A percentile compares a stretch with the other conserved stretches of the same genome.
These are phyloP conservation scores for Molossus molossus DNA, from an alignment of 2,797 vertebrate species.

Conservation along the genomic window DNA sequence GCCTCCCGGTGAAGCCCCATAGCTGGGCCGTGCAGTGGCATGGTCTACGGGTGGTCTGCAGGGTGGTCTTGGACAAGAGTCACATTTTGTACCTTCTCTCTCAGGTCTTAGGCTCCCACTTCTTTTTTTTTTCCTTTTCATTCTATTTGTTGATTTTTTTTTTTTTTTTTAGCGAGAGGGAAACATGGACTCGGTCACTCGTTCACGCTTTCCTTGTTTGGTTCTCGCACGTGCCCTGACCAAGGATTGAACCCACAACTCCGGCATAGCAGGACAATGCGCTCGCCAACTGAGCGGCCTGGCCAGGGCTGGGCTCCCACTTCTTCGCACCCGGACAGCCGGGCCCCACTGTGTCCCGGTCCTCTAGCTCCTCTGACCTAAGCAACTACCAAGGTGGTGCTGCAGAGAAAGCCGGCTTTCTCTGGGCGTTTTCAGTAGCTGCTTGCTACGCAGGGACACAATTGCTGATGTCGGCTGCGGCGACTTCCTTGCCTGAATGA, in stretches of 20 bases:
- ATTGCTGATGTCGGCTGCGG: neutral
- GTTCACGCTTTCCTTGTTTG: too few species aligned
- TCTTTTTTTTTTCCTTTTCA: neutral
- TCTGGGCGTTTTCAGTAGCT: neutral
- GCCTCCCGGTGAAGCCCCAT: fast-evolving
- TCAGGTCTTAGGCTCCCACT: neutral
- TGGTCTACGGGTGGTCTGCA: neutral
- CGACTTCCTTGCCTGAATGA: neutral
- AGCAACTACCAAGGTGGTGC: neutral
- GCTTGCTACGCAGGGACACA: neutral
- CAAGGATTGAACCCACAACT: too few species aligned
- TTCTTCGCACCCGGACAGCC: fast-evolving
- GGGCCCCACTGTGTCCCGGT: fast-evolving
- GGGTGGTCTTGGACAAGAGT: too few species aligned
- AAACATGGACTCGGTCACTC: too few species aligned
- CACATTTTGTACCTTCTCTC: too few species aligned
- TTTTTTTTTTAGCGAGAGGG: too few species aligned
- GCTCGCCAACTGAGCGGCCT: too few species aligned
- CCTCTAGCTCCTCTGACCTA: neutral
- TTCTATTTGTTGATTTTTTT: too few species aligned
- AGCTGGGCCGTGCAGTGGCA: neutral
- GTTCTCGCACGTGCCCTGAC: too few species aligned
- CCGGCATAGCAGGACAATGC: too few species aligned
- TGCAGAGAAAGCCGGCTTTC: neutral
- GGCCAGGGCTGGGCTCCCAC: too few species aligned